Evolutionary conservation across 2,888 invertebrate species (phyloP).

Genomic region (Cerastoderma edule): DNA sequence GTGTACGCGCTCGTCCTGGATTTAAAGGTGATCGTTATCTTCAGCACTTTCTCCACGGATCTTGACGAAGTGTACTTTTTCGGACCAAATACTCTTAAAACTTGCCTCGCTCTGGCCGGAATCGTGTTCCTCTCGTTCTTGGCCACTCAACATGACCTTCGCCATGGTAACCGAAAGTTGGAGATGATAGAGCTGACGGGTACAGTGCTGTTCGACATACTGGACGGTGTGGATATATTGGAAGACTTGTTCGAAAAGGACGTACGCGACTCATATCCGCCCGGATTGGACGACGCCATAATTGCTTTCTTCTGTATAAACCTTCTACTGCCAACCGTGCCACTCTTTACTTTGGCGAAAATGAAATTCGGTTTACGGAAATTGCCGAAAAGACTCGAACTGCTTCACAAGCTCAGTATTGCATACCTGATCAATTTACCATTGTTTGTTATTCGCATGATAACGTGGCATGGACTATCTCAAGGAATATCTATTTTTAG

Average conservation of each 20-base stretch:
- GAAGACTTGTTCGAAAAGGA: conserved; percentile 84
- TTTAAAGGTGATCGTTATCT: conserved; percentile 85
- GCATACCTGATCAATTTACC: conserved; percentile 86
- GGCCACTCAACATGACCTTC: conserved; percentile 86
- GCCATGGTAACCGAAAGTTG: conserved; percentile 84
- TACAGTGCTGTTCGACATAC: conserved; percentile 86
- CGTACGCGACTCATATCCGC: conserved; percentile 64
- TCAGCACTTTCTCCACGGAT: conserved; percentile 81
- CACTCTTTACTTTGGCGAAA: conserved; percentile 85
- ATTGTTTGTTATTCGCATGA: conserved; percentile 85
- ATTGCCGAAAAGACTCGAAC: conserved; percentile 72
- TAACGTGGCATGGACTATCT: conserved; percentile 85
- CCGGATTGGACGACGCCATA: conserved; percentile 84
- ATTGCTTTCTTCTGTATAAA: conserved; percentile 85
- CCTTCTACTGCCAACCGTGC: conserved; percentile 86
- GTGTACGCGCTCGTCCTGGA: conserved; percentile 85
- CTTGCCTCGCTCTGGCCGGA: conserved; percentile 84
- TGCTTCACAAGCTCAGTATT: conserved; percentile 84
- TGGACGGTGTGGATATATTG: conserved; percentile 86
- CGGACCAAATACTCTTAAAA: conserved; percentile 83
- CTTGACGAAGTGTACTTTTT: conserved; percentile 82
- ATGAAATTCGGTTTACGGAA: conserved; percentile 83
- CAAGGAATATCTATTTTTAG: conserved; percentile 86
- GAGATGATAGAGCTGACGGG: conserved; percentile 85
- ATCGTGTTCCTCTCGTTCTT: conserved; percentile 86